Evolutionary conservation across 2,113 vertebrate genomes (phyloP), one percentile per base, ranked within the genome.

Genomic region (Equus przewalskii): DNA sequence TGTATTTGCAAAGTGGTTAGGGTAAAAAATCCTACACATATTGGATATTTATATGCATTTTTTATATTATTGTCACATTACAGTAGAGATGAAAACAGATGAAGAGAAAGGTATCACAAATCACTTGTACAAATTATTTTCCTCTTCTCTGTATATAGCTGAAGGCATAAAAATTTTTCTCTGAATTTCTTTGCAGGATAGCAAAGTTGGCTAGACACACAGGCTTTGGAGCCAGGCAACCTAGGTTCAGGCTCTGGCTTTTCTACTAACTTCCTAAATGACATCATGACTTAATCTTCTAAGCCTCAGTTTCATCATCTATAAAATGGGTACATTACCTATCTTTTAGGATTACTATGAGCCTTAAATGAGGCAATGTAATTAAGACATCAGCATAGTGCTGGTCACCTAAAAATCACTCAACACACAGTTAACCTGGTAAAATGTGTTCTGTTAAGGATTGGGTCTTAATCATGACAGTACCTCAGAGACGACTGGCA

Each of bases 391-490:
- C 6, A 54, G 51, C 36, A 41, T 2, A 58, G 83, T 67, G 24
- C 14, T 87, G 21, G 21, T 69, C 12, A 79, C 44, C 41, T 19
- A 19, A 9, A 51, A 46, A 41, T n/a, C 14, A 62, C 15, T 30
- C 24, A 2, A 44, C 44, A 46, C 46, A 21, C 2, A 13, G 44
- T 18, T 6, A 21, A 4, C 28, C 44, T 0, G 1, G 30, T 33
- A 84, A 70, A 10, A 6, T 75, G 12, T 28, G 46, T 15, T 70
- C 36, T 18, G 13, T 6, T 41, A 26, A 46, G 8, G 21, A 80
- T 0, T 65, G 62, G 36, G 21, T 28, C 7, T 76, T 60, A 83
- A n/a, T 75, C 21, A 13, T 11, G 1, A 54, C 36, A 41, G 41
- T 13, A 24, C 33, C 6, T 28, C 51, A 22, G 80, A 41, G 21